Evolutionary conservation across 2,888 invertebrate genomes (phyloP), one percentile per base, ranked within the genome.

Genomic region (Ochlodes sylvanus): DNA sequence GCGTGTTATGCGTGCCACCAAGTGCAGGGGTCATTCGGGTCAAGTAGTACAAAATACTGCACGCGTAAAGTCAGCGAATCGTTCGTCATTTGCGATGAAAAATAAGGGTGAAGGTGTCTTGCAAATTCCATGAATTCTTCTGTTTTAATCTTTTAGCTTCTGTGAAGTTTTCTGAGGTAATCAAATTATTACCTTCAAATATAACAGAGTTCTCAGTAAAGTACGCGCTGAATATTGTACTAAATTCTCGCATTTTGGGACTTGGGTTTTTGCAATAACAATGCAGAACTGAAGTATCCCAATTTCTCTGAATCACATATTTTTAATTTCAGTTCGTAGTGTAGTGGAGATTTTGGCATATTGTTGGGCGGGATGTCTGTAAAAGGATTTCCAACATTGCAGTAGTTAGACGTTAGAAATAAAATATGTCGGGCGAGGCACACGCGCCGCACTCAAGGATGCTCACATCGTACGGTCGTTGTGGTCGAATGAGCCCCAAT

Each of bases 401-500:
- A 10, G 7, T 19, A 54, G 19, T 34, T n/a, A n/a, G n/a, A 47
- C 38, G 38, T 27, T 62, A 21, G 62, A 56, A 62, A 68, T 41
- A 62, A 62, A 62, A 68, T 67, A 67, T 61, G 55, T 9, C 44
- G 17, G 32, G 54, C 52, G 21, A 67, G 55, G 54, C 66, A 38
- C 60, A 47, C 34, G 50, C 57, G 52, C 42, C 66, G 54, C 66
- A 60, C 42, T 60, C 67, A 61, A 67, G 67, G 67, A 67, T 61
- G 44, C 61, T 55, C 7, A 60, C 21, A 9, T 55, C 12, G 66
- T 32, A 9, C 44, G 14, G 54, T 21, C 57, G 67, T 50, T 62
- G 67, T 60, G 67, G 67, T 68, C 62, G 61, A 50, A 56, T 54
- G 47, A 56, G 56, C 41, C 67, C 62, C 38, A 56, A 68, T 62